A percentile compares a stretch with the other conserved stretches of the same genome.
Evolutionary conservation across 2,113 vertebrate species (phyloP).

Genomic region (Phylloscopus whistleri): DNA sequence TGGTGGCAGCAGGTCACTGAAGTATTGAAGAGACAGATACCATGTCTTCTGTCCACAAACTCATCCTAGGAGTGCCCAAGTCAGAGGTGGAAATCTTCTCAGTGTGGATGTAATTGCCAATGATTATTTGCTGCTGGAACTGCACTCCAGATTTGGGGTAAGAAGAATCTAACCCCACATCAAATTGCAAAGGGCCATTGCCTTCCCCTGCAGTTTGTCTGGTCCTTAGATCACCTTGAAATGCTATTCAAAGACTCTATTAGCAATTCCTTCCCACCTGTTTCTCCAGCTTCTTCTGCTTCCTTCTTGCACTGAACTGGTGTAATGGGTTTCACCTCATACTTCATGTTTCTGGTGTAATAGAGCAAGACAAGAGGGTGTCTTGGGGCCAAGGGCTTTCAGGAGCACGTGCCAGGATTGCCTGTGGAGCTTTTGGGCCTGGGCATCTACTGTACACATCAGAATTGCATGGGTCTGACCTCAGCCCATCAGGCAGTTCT

Average conservation of each 20-base stretch:
- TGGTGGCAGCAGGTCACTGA: not conserved
- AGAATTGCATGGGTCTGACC: not conserved
- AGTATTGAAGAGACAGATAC: not conserved
- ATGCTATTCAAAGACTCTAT: not conserved
- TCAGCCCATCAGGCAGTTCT: not conserved
- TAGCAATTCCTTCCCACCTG: not conserved
- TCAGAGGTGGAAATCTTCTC: not conserved
- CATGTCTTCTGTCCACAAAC: not conserved
- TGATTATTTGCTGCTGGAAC: not conserved
- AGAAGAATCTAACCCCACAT: not conserved
- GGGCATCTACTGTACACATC: not conserved
- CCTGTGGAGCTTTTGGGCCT: not conserved
- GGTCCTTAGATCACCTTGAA: not conserved
- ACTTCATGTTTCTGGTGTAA: not conserved
- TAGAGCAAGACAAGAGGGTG: not conserved
- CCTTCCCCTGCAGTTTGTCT: not conserved
- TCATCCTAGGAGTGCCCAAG: not conserved
- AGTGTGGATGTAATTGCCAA: not conserved
- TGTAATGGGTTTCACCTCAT: not conserved
- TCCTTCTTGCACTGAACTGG: not conserved
- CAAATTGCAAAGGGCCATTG: not conserved
- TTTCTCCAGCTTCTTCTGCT: not conserved
- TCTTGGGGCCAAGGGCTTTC: not conserved
- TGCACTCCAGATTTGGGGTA: not conserved
- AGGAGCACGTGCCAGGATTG: not conserved